Percentiles rank a stretch among this genome's conserved stretches.
phyloP scores from a whole-genome alignment of 2,888 invertebrate species.

The Apoderus coryli region DNA sequence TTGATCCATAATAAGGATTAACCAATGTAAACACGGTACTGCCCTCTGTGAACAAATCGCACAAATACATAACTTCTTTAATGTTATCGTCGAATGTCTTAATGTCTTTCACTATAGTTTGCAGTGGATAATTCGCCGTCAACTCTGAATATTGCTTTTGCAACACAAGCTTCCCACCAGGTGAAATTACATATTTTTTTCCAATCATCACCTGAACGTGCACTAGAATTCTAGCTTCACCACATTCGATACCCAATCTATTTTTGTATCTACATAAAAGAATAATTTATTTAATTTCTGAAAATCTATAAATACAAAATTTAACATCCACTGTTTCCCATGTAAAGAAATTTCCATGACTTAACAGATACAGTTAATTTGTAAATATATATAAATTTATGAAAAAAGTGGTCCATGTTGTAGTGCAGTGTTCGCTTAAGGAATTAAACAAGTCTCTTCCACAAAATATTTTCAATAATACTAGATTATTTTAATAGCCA shows the following conservation, averaged over 20 bases:
- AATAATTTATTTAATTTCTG: constrained; percentile 4
- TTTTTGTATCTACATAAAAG: constrained; percentile 49
- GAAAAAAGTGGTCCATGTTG: too few relatives aligned
- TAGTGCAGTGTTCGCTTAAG: too few relatives aligned
- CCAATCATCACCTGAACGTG: constrained; percentile 63
- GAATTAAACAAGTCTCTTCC: too few relatives aligned
- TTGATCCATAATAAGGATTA: constrained; percentile 61
- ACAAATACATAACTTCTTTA: too few relatives aligned
- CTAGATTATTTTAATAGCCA: too few relatives aligned
- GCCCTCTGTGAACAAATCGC: constrained; percentile 55
- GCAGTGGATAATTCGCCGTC: constrained; percentile 51
- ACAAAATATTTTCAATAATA: too few relatives aligned
- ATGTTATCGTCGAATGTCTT: constrained; percentile 35
- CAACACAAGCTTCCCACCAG: constrained; percentile 46
- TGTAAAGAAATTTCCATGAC: not conserved
- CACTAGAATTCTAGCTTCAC: constrained; percentile 48
- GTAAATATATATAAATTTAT: constrained; percentile 39
- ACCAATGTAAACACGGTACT: constrained; percentile 62
- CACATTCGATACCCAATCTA: constrained; percentile 66
- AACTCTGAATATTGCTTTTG: constrained; percentile 59
- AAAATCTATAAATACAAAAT: not conserved
- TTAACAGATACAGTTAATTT: constrained; percentile 7
- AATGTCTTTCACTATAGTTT: constrained; percentile 46
- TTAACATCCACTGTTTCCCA: not conserved
- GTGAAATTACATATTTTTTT: constrained; percentile 41